These are phyloP conservation scores for Sesamia nonagrioides DNA, from an alignment of 1,140 invertebrate species.

Conservation along the genomic window DNA sequence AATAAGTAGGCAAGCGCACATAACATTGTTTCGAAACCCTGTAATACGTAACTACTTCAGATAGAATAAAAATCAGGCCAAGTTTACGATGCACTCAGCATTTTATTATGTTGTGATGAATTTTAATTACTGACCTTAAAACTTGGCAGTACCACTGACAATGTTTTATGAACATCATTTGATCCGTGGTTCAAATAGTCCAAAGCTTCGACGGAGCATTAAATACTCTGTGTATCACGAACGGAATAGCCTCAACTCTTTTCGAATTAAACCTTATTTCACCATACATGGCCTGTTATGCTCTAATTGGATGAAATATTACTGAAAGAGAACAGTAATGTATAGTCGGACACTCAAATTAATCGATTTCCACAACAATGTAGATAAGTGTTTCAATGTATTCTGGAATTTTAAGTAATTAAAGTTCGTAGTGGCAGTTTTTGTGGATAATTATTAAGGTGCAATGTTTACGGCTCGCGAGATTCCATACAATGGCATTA, in stretches of 20 bases:
- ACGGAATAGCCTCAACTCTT: neutral
- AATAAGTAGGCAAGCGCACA: constrained; percentile 1
- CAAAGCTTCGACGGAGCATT: constrained; percentile 52
- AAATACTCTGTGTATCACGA: constrained; percentile 27
- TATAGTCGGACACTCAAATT: neutral
- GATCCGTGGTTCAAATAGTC: constrained; percentile 59
- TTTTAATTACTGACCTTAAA: constrained; percentile 67
- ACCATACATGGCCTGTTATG: constrained; percentile 9
- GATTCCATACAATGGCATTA: constrained; percentile 69
- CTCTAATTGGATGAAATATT: neutral
- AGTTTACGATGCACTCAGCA: constrained; percentile 55
- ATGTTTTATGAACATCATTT: constrained; percentile 62
- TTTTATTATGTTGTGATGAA: constrained; percentile 65
- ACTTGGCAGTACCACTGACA: constrained; percentile 53
- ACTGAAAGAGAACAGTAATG: constrained; percentile 1
- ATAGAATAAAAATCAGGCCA: constrained; percentile 58
- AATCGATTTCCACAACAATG: constrained; percentile 36
- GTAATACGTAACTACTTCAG: constrained; percentile 5
- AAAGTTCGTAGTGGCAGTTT: constrained; percentile 78
- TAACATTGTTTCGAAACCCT: constrained; percentile 19
- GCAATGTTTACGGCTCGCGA: constrained; percentile 58
- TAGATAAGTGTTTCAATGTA: constrained; percentile 44
- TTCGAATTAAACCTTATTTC: neutral
- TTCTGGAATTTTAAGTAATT: constrained; percentile 85
- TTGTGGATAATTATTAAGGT: constrained; percentile 73